Percentiles rank a stretch among this genome's conserved stretches.
These are phyloP conservation scores for Amiota communis DNA, from an alignment of 2,888 invertebrate genomes.

Conservation along the genomic window DNA sequence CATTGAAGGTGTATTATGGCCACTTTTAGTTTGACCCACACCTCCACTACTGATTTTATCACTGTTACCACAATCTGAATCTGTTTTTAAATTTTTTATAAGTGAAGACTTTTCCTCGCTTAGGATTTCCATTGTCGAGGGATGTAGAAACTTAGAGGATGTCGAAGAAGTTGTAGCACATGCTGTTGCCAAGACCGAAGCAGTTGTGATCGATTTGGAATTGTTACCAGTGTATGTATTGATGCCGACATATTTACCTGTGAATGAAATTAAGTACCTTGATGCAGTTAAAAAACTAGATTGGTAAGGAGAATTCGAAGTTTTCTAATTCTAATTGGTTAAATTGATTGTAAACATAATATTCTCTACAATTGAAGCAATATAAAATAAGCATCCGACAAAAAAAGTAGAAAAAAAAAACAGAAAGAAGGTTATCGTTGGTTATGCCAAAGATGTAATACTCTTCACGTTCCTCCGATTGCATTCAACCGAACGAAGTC, in stretches of 20 bases:
- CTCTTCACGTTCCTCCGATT: too few relatives aligned
- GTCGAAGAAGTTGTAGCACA: slow-evolving; percentile 64
- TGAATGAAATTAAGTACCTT: slow-evolving; percentile 71
- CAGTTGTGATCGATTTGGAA: slow-evolving; percentile 3
- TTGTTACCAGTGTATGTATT: neutral
- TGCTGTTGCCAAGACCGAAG: slow-evolving; percentile 38
- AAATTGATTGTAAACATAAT: too few relatives aligned
- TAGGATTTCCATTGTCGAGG: slow-evolving; percentile 72
- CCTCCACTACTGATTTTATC: slow-evolving; percentile 43
- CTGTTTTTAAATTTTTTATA: slow-evolving; percentile 66
- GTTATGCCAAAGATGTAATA: too few relatives aligned
- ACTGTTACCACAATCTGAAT: slow-evolving; percentile 56
- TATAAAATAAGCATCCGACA: too few relatives aligned
- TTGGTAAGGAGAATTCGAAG: slow-evolving; percentile 27
- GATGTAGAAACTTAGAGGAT: slow-evolving; percentile 72
- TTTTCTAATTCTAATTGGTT: too few relatives aligned
- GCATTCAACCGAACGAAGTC: too few relatives aligned
- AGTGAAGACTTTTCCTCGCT: slow-evolving; percentile 72
- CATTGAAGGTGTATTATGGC: slow-evolving; percentile 45
- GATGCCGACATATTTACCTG: slow-evolving; percentile 60
- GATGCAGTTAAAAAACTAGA: slow-evolving; percentile 72
- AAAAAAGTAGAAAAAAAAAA: too few relatives aligned
- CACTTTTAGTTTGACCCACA: slow-evolving; percentile 34
- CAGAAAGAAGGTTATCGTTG: too few relatives aligned
- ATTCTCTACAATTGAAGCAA: too few relatives aligned